Conservation (phyloP, 2,888 invertebrate species). For the Platycnemis pennipes region DNA sequence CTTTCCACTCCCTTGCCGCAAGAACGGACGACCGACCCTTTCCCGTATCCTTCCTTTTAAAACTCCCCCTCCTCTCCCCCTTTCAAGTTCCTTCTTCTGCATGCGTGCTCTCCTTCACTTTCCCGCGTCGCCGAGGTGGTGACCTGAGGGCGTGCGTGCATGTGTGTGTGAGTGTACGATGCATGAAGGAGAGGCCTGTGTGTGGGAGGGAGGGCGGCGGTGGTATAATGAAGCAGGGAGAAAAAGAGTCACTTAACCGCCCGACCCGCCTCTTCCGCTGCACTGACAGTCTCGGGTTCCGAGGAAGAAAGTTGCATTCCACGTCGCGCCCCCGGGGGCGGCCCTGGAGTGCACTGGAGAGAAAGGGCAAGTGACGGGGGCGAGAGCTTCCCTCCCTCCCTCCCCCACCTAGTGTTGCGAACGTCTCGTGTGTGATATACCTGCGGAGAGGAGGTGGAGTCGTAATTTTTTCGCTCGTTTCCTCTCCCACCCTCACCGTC, state of each 20-base stretch:
- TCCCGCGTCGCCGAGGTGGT: background rate
- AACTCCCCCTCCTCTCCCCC: background rate
- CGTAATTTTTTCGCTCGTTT: background rate
- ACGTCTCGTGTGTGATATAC: constrained; percentile 9
- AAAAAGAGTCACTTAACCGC: background rate
- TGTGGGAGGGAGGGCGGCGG: background rate
- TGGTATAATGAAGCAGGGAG: constrained; percentile 1
- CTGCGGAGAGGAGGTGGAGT: background rate
- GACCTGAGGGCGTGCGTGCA: background rate
- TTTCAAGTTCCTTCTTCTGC: background rate
- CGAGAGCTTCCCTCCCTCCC: background rate
- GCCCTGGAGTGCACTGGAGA: background rate
- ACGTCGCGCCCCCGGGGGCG: background rate
- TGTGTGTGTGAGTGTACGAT: background rate
- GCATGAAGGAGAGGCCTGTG: background rate
- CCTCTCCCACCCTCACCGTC: background rate
- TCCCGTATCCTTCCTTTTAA: background rate
- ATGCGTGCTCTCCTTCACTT: background rate
- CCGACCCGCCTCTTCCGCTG: background rate
- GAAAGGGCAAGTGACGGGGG: constrained; percentile 3
- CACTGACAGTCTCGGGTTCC: constrained; percentile 1
- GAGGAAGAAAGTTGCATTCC: background rate
- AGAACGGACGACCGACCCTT: background rate
- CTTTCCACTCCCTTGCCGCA: background rate
- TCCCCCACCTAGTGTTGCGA: background rate